Evolutionary conservation across 1,140 invertebrate genomes (phyloP), one percentile per base, ranked within the genome.

Genomic region (Drosophila sturtevanti): DNA sequence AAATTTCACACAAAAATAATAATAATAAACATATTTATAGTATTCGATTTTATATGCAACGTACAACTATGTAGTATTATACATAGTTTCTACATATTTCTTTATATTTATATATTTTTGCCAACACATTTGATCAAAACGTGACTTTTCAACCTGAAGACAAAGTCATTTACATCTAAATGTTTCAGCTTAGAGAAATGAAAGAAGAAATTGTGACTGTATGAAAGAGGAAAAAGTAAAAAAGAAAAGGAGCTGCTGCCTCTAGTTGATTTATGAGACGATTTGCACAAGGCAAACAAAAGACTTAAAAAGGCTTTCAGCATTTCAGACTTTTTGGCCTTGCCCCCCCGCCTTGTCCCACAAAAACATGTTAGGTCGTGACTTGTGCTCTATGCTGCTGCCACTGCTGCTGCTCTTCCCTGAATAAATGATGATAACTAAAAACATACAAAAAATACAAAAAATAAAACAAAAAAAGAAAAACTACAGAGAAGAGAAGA

Each of bases 241-340:
- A 48, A 11, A 48, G 16, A 48, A 11, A 48, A 48, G 41, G 27
- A 34, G 31, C 54, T 56, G 14, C 14, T n/a, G n/a, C n/a, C n/a
- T n/a, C 54, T 56, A 9, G n/a, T 58, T 75, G 72, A 71, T 71
- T 74, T 71, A 74, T 71, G 72, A 65, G 64, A 58, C 51, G 58
- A 74, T 71, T 72, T 68, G 35, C 48, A 67, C 58, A 48, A 41
- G 66, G 58, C 35, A 60, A 55, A 54, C 31, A 65, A 52, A 48
- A 48, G 41, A 48, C 41, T 21, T 48, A 48, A 48, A 48, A 48
- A 48, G 41, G 41, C 41, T 48, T 48, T 21, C 41, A 48, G 41
- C 54, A 56, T 18, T 56, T 56, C n/a, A 55, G 52, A 16, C 31
- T 34, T 34, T 16, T 56, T 56, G 21, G 51, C 51, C 31, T 56